A percentile compares a stretch with the other conserved stretches of the same genome.
These are phyloP conservation scores for Drosophila suzukii DNA, from an alignment of 1,140 invertebrate species.

Conservation along the genomic window DNA sequence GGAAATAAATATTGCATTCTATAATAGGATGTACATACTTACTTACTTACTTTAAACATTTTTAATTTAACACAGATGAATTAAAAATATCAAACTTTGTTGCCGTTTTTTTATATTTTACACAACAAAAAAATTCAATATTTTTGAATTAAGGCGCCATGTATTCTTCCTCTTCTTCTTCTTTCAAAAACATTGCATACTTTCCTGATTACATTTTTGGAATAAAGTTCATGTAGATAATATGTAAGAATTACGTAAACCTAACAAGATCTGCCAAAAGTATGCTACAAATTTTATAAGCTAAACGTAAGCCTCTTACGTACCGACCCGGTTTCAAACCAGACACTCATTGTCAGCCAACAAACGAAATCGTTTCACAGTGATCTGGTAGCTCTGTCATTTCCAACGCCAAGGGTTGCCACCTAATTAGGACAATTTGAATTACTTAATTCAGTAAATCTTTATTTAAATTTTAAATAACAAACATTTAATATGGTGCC, in stretches of 20 bases:
- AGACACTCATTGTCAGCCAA: neutral
- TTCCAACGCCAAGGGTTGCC: too few species aligned
- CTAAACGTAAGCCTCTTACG: neutral
- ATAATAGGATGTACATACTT: too few species aligned
- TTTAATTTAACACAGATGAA: too few species aligned
- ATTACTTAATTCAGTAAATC: neutral
- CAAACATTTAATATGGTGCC: constrained; percentile 48
- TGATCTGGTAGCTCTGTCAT: neutral
- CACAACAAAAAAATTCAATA: too few species aligned
- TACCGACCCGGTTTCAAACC: neutral
- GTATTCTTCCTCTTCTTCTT: too few species aligned
- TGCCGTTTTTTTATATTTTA: too few species aligned
- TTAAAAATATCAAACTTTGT: too few species aligned
- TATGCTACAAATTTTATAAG: neutral
- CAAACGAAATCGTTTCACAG: neutral
- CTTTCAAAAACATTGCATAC: too few species aligned
- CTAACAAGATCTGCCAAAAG: neutral
- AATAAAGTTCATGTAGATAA: neutral
- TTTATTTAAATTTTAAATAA: neutral
- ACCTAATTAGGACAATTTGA: neutral
- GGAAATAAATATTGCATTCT: too few species aligned
- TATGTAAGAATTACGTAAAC: neutral
- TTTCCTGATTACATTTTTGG: too few species aligned
- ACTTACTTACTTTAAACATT: too few species aligned
- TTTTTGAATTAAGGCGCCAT: too few species aligned